Conservation (phyloP, 1,140 invertebrate species). For the Camponotus floridanus region DNA sequence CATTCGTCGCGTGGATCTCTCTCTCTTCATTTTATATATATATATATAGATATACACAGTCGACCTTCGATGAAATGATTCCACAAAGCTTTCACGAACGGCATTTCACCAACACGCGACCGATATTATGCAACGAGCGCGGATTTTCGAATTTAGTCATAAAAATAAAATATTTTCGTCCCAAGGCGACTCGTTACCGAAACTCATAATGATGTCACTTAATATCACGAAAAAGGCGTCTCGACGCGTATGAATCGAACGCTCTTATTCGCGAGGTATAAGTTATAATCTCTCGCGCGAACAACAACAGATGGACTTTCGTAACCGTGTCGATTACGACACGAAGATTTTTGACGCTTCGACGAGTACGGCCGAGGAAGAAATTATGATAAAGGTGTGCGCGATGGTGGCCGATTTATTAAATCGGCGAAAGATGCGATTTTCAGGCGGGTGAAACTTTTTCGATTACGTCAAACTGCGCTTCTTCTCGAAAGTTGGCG, state of each 20-base stretch:
- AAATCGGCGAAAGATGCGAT: constrained; percentile 18
- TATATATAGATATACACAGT: background rate
- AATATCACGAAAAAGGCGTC: constrained; percentile 27
- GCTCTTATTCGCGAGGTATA: constrained; percentile 22
- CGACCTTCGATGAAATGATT: background rate
- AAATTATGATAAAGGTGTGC: constrained; percentile 35
- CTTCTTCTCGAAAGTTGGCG: constrained; percentile 17
- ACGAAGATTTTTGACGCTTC: constrained; percentile 40
- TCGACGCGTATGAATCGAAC: constrained; percentile 22
- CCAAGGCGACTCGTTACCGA: constrained; percentile 13
- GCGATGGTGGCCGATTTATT: constrained; percentile 20
- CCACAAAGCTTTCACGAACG: constrained; percentile 2
- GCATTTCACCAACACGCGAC: background rate
- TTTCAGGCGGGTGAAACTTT: constrained; percentile 65
- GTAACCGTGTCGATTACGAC: constrained; percentile 25
- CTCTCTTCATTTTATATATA: background rate
- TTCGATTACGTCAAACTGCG: constrained; percentile 49
- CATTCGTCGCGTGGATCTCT: background rate
- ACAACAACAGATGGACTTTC: constrained; percentile 4
- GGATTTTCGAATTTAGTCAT: constrained; percentile 30
- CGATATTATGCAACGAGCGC: background rate
- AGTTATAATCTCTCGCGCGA: constrained; percentile 13
- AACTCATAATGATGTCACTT: constrained; percentile 40
- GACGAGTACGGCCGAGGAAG: background rate
- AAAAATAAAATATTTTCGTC: background rate